Evolutionary conservation across 2,797 vertebrate genomes (phyloP), one percentile per base, ranked within the genome.

Genomic region (Decapterus maruadsi): DNA sequence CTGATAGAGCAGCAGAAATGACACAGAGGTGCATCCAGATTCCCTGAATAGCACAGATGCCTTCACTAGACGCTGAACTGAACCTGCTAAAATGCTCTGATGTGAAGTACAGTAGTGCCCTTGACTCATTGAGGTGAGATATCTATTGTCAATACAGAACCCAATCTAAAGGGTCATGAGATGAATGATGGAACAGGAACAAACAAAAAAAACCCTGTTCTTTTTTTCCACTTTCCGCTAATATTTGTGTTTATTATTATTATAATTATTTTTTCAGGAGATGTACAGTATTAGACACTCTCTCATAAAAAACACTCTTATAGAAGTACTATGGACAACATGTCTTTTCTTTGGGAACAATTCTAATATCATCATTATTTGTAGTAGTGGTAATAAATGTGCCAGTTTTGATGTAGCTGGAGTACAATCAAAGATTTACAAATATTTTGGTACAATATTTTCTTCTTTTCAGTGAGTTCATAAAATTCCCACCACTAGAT

Each of bases 1-100:
- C 19, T 20, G 77, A 48, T 9, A 29, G 70, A 58, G 14, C 64
- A 57, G 65, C 8, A 55, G 36, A 38, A 72, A 60, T 16, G 42
- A 75, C 29, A 46, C 31, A 29, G 54, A 42, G 34, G 14, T 45
- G 60, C 19, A 26, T 67, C 29, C n/a, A 73, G 59, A 55, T 42
- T 61, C 1, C 17, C 22, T 22, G 50, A 56, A 22, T 13, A 60
- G 65, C 63, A 55, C 8, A 16, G 26, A 66, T 3, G n/a, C 17
- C 8, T 38, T 2, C 40, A 38, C 4, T 42, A 6, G 36, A 46
- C 4, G 38, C 60, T 48, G 40, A 59, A 17, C 10, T 60, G 29
- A 43, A 59, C 43, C 8, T 56, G 9, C 45, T 67, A 2, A 62
- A 20, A 59, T 51, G 22, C 34, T 56, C 31, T 26, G 10, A 26